phyloP scores from a whole-genome alignment of 2,888 invertebrate genomes.

The Trissolcus brochymenae region DNA sequence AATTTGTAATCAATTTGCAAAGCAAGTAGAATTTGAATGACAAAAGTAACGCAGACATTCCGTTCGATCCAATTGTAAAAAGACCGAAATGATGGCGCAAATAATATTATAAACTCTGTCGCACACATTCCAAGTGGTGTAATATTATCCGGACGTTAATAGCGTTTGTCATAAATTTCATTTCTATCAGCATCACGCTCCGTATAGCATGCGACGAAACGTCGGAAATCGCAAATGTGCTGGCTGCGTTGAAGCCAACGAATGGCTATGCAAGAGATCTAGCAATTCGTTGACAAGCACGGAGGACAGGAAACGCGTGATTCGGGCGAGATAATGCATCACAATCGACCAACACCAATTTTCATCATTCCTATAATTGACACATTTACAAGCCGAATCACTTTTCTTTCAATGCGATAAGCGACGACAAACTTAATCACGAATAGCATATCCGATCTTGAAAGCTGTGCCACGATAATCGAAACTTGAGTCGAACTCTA shows the following conservation, averaged over 20 bases:
- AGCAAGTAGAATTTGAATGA: constrained; percentile 16
- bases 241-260: constrained; percentile 32
- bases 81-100: constrained; percentile 26
- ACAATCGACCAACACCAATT: constrained; percentile 38
- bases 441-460: too few species aligned
- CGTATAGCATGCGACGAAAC: constrained; percentile 34
- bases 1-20: too few species aligned
- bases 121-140: constrained; percentile 28
- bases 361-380: constrained; percentile 6
- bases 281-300: constrained; percentile 53
- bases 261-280: constrained; percentile 49
- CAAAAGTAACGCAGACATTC: constrained; percentile 16
- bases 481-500: too few species aligned
- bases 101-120: constrained; percentile 20
- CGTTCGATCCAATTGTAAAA: constrained; percentile 33
- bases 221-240: constrained; percentile 44
- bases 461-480: too few species aligned
- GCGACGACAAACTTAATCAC: too few species aligned
- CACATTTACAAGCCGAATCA: background rate
- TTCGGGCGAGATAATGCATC: constrained; percentile 33
- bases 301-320: constrained; percentile 45
- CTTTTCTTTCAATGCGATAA: too few species aligned
- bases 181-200: constrained; percentile 49
- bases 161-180: constrained; percentile 49
- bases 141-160: constrained; percentile 40